Conservation (phyloP, 2,113 vertebrate species). For the Delphinapterus leucas region DNA sequence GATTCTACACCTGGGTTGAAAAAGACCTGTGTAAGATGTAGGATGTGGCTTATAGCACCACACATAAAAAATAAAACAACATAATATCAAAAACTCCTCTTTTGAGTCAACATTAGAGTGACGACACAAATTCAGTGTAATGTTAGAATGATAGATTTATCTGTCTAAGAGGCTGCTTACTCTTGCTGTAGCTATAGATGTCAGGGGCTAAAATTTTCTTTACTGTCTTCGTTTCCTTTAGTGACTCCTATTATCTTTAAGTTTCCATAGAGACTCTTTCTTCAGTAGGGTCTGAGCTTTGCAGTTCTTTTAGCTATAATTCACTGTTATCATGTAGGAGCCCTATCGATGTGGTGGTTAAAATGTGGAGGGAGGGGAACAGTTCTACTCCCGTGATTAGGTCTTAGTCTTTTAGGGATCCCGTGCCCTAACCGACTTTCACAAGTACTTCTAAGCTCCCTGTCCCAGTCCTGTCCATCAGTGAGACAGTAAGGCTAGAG, state of each 20-base stretch:
- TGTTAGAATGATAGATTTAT: neutral
- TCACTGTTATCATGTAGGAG: neutral
- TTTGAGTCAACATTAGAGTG: neutral
- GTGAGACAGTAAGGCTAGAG: neutral
- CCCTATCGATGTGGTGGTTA: no score
- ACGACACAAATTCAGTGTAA: neutral
- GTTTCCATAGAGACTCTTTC: neutral
- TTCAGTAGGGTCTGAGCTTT: neutral
- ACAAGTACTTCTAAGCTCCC: neutral
- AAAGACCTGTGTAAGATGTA: neutral
- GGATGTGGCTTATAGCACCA: neutral
- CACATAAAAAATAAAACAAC: neutral
- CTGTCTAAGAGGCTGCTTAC: neutral
- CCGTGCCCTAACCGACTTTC: neutral
- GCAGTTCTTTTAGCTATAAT: neutral
- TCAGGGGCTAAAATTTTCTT: neutral
- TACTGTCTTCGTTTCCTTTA: neutral
- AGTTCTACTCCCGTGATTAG: neutral
- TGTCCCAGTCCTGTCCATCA: neutral
- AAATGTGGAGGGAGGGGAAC: neutral
- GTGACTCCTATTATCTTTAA: neutral
- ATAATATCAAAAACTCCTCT: neutral
- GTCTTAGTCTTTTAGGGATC: neutral
- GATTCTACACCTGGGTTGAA: neutral
- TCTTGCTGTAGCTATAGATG: neutral